phyloP scores from a whole-genome alignment of 2,888 invertebrate species.

The Phaedon cochleariae region DNA sequence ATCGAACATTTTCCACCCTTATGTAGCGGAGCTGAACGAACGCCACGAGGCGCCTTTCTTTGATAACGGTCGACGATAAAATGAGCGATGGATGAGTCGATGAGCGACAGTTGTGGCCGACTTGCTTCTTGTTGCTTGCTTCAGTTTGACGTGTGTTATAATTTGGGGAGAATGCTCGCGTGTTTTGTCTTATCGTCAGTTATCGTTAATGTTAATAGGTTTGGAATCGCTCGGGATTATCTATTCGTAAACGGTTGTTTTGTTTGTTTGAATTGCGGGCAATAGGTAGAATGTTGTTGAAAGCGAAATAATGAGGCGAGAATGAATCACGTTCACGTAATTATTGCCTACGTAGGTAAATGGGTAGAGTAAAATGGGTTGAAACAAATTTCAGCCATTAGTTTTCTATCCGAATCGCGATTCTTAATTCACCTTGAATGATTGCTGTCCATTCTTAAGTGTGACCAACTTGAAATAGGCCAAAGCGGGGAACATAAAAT shows the following conservation, averaged over 20 bases:
- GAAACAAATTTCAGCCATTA: no score
- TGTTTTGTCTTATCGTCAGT: constrained; percentile 12
- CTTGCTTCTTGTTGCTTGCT: no score
- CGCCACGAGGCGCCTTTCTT: no score
- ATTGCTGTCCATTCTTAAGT: no score
- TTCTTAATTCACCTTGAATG: no score
- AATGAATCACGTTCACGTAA: no score
- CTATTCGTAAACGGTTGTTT: constrained; percentile 14
- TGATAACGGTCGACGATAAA: constrained; percentile 27
- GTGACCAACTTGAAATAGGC: no score
- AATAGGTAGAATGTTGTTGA: neutral
- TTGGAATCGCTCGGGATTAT: constrained; percentile 8
- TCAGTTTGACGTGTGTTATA: neutral
- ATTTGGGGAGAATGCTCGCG: constrained; percentile 1
- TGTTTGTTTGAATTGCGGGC: neutral
- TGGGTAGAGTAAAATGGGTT: no score
- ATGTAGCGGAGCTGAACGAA: neutral
- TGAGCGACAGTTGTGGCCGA: no score
- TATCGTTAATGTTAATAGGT: constrained; percentile 8
- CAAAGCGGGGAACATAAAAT: no score
- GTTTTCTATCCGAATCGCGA: no score
- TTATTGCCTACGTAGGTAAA: no score
- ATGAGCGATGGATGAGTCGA: neutral
- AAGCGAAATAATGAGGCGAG: neutral
- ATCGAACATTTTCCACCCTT: neutral